Percentiles rank a stretch among this genome's conserved stretches.
phyloP scores from a whole-genome alignment of 2,113 vertebrate genomes.

The Boleophthalmus pectinirostris region DNA sequence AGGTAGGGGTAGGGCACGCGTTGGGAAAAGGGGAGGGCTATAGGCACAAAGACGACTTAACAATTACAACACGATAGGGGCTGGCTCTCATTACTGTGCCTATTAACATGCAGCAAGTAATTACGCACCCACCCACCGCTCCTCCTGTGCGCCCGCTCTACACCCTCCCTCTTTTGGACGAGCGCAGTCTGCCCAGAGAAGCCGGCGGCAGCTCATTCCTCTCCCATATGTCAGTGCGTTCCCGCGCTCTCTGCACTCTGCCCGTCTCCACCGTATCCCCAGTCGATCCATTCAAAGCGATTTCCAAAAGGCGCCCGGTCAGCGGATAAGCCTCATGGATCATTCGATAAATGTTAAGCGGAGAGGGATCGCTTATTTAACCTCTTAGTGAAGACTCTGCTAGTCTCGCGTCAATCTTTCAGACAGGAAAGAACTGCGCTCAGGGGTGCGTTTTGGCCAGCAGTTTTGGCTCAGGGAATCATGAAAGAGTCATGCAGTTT shows the following conservation, averaged over 20 bases:
- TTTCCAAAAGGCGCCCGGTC: conserved; percentile 61
- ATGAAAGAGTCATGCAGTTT: neutral
- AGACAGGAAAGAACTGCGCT: neutral
- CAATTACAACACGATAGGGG: conserved; percentile 72
- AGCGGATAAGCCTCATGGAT: conserved; percentile 56
- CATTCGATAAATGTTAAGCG: conserved; percentile 54
- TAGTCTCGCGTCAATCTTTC: conserved; percentile 42
- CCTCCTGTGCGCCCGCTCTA: conserved; percentile 16
- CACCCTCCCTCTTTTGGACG: conserved; percentile 22
- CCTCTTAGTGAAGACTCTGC: conserved; percentile 49
- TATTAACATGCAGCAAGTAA: conserved; percentile 73
- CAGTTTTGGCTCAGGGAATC: neutral
- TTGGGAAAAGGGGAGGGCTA: conserved; percentile 15
- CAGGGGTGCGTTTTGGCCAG: neutral
- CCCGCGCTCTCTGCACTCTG: conserved; percentile 21
- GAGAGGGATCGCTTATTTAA: conserved; percentile 59
- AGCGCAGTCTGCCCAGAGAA: conserved; percentile 57
- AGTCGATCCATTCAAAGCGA: conserved; percentile 46
- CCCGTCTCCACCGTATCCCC: conserved; percentile 14
- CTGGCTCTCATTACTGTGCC: conserved; percentile 71
- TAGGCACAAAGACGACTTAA: conserved; percentile 65
- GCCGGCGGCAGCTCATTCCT: conserved; percentile 46
- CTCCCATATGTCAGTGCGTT: conserved; percentile 22
- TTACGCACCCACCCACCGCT: conserved; percentile 20
- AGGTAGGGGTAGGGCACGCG: neutral